Evolutionary conservation across 2,888 invertebrate species (phyloP).

Genomic region (Cryptophagus acutangulus): DNA sequence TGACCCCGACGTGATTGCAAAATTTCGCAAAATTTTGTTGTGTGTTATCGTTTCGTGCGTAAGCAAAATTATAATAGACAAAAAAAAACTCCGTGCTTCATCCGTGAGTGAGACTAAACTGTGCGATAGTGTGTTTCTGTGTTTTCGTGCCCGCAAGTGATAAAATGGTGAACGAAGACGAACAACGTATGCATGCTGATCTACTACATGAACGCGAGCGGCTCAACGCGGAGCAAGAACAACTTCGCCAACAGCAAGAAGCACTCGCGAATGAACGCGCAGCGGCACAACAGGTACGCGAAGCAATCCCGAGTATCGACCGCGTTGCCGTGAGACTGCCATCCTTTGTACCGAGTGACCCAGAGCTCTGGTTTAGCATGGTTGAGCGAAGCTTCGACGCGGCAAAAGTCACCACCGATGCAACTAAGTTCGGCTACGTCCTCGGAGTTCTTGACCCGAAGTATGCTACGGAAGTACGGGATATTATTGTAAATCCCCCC

Average conservation of each 20-base stretch:
- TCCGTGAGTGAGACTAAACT: no score
- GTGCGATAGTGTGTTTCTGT: no score
- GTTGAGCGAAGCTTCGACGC: neutral
- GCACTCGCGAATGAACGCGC: neutral
- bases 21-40: no score
- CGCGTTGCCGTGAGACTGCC: neutral
- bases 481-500: neutral
- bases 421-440: neutral
- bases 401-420: neutral
- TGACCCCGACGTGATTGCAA: constrained; percentile 14
- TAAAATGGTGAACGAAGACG: neutral
- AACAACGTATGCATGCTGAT: no score
- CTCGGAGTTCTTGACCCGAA: neutral
- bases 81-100: no score
- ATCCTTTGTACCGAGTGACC: neutral
- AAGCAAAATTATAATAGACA: neutral
- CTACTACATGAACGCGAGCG: no score
- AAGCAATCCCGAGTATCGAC: neutral
- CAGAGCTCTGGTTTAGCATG: constrained; percentile 1
- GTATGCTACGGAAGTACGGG: constrained; percentile 2
- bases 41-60: no score
- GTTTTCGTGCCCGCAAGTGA: no score
- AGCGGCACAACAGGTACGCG: neutral
- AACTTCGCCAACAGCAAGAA: neutral
- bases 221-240: neutral